Evolutionary conservation across 2,888 invertebrate species (phyloP).

Genomic region (Pyrrhia umbra): DNA sequence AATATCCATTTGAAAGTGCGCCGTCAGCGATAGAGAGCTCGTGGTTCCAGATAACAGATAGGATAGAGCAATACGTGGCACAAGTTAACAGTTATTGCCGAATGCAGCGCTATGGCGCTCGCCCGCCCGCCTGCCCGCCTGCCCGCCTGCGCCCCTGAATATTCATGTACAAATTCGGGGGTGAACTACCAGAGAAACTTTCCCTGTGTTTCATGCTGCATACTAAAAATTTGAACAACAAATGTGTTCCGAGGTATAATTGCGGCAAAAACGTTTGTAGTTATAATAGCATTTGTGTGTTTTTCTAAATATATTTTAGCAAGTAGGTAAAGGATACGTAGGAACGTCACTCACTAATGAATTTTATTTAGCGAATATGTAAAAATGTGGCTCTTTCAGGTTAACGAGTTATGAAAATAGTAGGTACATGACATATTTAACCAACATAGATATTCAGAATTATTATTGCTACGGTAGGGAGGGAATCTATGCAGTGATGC

Average conservation of each 20-base stretch:
- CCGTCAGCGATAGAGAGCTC: slow-evolving; percentile 50
- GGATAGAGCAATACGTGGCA: slow-evolving; percentile 75
- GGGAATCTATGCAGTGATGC: slow-evolving; percentile 57
- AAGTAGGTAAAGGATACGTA: not conserved
- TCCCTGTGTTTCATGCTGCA: slow-evolving; percentile 62
- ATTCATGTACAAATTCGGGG: slow-evolving; percentile 81
- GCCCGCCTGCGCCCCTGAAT: slow-evolving; percentile 77
- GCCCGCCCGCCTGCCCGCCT: slow-evolving; percentile 9
- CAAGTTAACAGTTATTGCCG: slow-evolving; percentile 86
- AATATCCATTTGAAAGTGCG: slow-evolving; percentile 55
- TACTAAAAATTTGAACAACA: slow-evolving; percentile 60
- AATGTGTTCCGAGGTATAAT: slow-evolving; percentile 33
- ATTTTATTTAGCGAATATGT: not conserved
- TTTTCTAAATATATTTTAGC: not conserved
- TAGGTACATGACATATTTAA: not conserved
- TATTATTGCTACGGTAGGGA: slow-evolving; percentile 12
- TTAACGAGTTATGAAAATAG: slow-evolving; percentile 2
- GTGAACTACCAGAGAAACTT: slow-evolving; percentile 68
- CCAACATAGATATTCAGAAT: not conserved
- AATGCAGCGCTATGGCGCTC: slow-evolving; percentile 66
- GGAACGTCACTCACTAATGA: not conserved
- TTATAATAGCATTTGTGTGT: not conserved
- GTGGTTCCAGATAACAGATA: slow-evolving; percentile 67
- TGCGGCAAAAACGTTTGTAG: slow-evolving; percentile 7
- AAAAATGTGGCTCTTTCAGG: slow-evolving; percentile 6